phyloP scores from a whole-genome alignment of 2,113 vertebrate species.

The Tyto alba region DNA sequence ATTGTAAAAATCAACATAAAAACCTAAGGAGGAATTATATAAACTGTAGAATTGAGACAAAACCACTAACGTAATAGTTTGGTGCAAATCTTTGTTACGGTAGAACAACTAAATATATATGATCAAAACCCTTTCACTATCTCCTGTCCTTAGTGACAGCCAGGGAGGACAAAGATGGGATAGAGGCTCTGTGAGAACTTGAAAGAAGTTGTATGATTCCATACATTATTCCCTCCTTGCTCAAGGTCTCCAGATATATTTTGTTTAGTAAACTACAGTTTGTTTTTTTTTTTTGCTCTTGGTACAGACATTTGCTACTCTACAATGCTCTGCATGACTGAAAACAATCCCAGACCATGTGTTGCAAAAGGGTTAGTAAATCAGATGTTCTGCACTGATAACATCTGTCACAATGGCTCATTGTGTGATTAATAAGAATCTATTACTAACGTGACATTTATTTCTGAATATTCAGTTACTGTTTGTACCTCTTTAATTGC shows the following conservation, averaged over 20 bases:
- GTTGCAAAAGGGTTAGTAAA: neutral
- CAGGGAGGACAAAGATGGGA: neutral
- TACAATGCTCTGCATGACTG: neutral
- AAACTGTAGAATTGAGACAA: neutral
- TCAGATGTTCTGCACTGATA: neutral
- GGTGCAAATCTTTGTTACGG: accelerated
- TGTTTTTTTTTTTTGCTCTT: neutral
- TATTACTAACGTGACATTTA: neutral
- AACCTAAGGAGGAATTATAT: neutral
- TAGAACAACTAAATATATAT: neutral
- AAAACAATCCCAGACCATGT: neutral
- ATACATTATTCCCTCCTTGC: neutral
- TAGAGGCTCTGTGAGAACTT: neutral
- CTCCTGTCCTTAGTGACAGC: neutral
- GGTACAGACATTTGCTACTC: neutral
- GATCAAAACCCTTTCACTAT: neutral
- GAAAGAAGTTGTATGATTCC: neutral
- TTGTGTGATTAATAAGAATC: neutral
- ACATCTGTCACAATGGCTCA: neutral
- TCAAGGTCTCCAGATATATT: neutral
- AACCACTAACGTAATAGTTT: neutral
- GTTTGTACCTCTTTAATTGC: neutral
- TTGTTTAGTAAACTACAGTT: neutral
- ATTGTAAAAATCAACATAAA: neutral
- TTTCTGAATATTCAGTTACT: constrained; percentile 9